These are phyloP conservation scores for Perodicticus potto DNA, from an alignment of 2,797 vertebrate species.

Conservation along the genomic window DNA sequence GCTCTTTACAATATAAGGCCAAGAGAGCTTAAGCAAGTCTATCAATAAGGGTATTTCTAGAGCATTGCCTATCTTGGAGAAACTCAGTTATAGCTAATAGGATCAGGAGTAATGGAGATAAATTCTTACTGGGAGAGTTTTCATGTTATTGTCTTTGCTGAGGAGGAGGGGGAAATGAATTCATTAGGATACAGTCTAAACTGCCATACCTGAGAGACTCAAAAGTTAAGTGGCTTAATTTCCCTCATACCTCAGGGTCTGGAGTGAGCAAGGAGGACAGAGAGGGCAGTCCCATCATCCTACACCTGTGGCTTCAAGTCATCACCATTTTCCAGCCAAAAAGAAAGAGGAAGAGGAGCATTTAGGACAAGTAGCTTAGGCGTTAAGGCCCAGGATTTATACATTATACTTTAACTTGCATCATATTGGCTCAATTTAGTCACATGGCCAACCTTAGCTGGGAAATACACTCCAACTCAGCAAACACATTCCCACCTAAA, in stretches of 20 bases:
- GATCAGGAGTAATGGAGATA: background rate
- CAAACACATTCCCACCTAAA: background rate
- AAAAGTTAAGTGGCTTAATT: conserved; percentile 11
- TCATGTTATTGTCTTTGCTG: conserved; percentile 15
- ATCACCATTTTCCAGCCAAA: background rate
- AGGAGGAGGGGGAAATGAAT: background rate
- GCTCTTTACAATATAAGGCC: background rate
- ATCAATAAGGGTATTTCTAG: background rate
- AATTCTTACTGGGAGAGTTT: conserved; percentile 37
- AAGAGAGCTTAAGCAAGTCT: background rate
- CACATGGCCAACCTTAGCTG: background rate
- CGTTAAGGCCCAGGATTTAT: background rate
- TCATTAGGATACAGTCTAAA: background rate
- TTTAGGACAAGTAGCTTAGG: background rate
- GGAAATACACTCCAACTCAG: background rate
- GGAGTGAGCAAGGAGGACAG: background rate
- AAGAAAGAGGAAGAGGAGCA: background rate
- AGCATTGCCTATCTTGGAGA: conserved; percentile 3
- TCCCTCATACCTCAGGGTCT: background rate
- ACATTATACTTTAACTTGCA: background rate
- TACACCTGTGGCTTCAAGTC: background rate
- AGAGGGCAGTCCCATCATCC: background rate
- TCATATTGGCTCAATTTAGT: background rate
- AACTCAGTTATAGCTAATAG: background rate
- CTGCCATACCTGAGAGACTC: conserved; percentile 2